A percentile compares a stretch with the other conserved stretches of the same genome.
Conservation (phyloP, 2,888 invertebrate species). For the Coecobrya sp. region DNA sequence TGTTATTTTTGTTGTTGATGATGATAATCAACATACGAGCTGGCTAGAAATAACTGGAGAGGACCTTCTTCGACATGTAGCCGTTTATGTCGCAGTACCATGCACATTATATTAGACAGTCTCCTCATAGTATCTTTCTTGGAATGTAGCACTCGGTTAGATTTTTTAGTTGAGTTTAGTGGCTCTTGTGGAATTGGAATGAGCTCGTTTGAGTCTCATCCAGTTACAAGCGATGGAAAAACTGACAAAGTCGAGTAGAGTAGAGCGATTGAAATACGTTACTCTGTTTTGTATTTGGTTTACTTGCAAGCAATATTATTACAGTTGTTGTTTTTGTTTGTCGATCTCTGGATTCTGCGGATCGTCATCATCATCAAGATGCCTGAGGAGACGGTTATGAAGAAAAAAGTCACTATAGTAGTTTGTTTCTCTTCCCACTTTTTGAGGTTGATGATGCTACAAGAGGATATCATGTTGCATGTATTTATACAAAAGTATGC, state of each 20-base stretch:
- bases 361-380: not conserved
- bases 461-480: not conserved
- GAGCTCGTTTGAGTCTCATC: slow-evolving; percentile 56
- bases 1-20: not conserved
- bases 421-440: not conserved
- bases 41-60: not conserved
- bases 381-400: slow-evolving; percentile 36
- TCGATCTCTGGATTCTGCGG: slow-evolving; percentile 11
- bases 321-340: slow-evolving; percentile 42
- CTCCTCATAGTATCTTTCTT: not conserved
- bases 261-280: not conserved
- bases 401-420: not conserved
- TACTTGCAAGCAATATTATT: slow-evolving; percentile 8
- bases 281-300: not conserved
- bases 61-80: slow-evolving; percentile 36
- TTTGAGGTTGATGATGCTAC: not conserved
- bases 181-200: slow-evolving; percentile 65
- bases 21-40: slow-evolving; percentile 66
- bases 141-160: slow-evolving; percentile 6
- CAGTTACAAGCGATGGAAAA: not conserved
- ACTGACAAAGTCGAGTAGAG: not conserved
- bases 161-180: slow-evolving; percentile 57
- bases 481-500: slow-evolving; percentile 26
- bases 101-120: not conserved
- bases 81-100: not conserved